These are phyloP conservation scores for Drosophila sordidula DNA, from an alignment of 2,888 invertebrate genomes.

Conservation along the genomic window DNA sequence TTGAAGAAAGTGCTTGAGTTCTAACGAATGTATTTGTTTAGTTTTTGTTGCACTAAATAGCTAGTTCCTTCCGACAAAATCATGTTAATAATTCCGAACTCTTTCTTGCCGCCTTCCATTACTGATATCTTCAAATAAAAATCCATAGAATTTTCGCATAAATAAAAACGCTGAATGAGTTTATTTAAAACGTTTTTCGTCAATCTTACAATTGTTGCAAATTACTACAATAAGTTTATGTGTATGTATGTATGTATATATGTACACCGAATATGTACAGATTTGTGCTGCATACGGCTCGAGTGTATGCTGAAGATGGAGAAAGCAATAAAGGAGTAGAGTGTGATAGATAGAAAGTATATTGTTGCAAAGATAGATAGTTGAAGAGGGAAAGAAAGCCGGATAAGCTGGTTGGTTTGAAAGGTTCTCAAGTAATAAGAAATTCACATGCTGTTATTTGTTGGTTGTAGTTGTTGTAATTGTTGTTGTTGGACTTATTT, in stretches of 20 bases:
- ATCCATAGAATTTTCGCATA: slow-evolving; percentile 50
- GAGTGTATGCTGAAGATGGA: slow-evolving; percentile 1
- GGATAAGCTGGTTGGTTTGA: slow-evolving; percentile 31
- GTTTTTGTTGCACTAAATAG: too few relatives aligned
- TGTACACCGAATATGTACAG: slow-evolving; percentile 50
- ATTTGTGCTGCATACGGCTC: slow-evolving; percentile 14
- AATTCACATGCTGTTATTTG: slow-evolving; percentile 76
- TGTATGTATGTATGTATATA: slow-evolving; percentile 39
- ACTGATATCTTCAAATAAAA: slow-evolving; percentile 14
- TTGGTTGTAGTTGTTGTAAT: slow-evolving; percentile 77
- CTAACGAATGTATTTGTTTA: too few relatives aligned
- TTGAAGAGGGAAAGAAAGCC: slow-evolving; percentile 20
- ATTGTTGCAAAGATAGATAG: slow-evolving; percentile 38
- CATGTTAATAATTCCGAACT: too few relatives aligned
- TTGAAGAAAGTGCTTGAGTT: too few relatives aligned
- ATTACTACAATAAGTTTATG: slow-evolving; percentile 55
- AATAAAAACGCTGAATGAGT: slow-evolving; percentile 71
- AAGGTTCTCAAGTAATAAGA: slow-evolving; percentile 74
- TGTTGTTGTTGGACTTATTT: slow-evolving; percentile 77
- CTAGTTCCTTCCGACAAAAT: too few relatives aligned
- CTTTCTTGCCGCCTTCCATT: too few relatives aligned
- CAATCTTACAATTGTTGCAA: slow-evolving; percentile 83
- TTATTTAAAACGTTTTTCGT: slow-evolving; percentile 79
- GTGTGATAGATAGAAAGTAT: slow-evolving; percentile 43
- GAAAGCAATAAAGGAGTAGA: slow-evolving; percentile 15